phyloP scores from a whole-genome alignment of 64 coral and sea anemone species.

The Pocillopora damicornis region DNA sequence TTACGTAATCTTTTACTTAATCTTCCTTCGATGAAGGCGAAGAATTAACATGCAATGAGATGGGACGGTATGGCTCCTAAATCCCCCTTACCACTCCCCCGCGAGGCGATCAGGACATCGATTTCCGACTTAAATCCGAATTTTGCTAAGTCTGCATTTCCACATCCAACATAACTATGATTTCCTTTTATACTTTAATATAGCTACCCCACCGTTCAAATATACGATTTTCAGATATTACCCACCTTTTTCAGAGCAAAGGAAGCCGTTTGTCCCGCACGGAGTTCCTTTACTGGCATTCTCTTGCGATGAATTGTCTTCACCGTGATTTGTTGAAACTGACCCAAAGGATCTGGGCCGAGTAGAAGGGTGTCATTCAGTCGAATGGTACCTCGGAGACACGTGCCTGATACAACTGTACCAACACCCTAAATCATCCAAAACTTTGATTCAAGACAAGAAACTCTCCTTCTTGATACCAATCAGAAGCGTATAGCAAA shows the following conservation, averaged over 20 bases:
- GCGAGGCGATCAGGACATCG: too few relatives aligned
- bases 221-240: not conserved
- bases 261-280: slow-evolving; percentile 90
- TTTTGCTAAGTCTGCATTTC: too few relatives aligned
- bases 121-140: too few relatives aligned
- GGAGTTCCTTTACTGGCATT: slow-evolving; percentile 90
- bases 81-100: too few relatives aligned
- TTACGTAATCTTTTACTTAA: too few relatives aligned
- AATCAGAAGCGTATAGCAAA: not conserved
- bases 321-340: slow-evolving; percentile 87
- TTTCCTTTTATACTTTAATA: too few relatives aligned
- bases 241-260: slow-evolving; percentile 96
- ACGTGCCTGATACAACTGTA: slow-evolving; percentile 93
- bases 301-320: slow-evolving; percentile 96
- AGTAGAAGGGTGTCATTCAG: slow-evolving; percentile 87
- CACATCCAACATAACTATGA: too few relatives aligned
- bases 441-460: not conserved
- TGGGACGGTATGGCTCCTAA: too few relatives aligned
- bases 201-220: too few relatives aligned
- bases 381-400: slow-evolving; percentile 81
- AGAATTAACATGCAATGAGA: too few relatives aligned
- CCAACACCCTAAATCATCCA: slow-evolving; percentile 69
- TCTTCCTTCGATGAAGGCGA: too few relatives aligned
- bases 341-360: slow-evolving; percentile 95
- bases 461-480: too few relatives aligned